Evolutionary conservation across 1,140 invertebrate genomes (phyloP).

Genomic region (Zaprionus inermis): DNA sequence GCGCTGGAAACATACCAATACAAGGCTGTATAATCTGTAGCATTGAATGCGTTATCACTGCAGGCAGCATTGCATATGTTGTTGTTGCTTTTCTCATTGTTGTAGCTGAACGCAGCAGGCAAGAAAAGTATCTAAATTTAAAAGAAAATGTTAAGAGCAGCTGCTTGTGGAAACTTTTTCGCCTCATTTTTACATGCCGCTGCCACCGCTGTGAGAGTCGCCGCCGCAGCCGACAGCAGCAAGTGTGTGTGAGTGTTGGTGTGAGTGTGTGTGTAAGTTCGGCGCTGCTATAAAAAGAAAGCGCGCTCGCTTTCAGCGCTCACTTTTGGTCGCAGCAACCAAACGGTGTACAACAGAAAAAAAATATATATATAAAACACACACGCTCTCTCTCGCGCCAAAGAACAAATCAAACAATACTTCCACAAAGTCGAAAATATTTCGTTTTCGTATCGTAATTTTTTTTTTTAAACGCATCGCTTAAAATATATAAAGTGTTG

Average conservation of each 20-base stretch:
- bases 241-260: not conserved
- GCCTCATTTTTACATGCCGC: conserved; percentile 39
- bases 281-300: conserved; percentile 75
- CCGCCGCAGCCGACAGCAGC: conserved; percentile 5
- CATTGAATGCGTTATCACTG: conserved; percentile 34
- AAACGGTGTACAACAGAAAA: conserved; percentile 61
- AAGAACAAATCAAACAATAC: conserved; percentile 21
- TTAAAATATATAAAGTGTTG: conserved; percentile 19
- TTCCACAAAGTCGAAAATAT: conserved; percentile 14
- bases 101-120: conserved; percentile 21
- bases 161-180: conserved; percentile 31
- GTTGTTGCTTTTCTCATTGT: conserved; percentile 17
- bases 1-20: not conserved
- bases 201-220: conserved; percentile 15
- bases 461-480: conserved; percentile 21
- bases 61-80: conserved; percentile 22
- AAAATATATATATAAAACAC: conserved; percentile 13
- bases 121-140: conserved; percentile 61
- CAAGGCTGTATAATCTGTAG: not conserved
- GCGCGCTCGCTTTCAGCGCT: conserved; percentile 70
- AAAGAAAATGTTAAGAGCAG: conserved; percentile 53
- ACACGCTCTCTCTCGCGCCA: conserved; percentile 19
- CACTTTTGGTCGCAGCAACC: conserved; percentile 78
- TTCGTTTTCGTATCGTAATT: conserved; percentile 18
- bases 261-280: not conserved